Conservation (phyloP, 1,140 invertebrate genomes). For the Aleiodes sp. region DNA sequence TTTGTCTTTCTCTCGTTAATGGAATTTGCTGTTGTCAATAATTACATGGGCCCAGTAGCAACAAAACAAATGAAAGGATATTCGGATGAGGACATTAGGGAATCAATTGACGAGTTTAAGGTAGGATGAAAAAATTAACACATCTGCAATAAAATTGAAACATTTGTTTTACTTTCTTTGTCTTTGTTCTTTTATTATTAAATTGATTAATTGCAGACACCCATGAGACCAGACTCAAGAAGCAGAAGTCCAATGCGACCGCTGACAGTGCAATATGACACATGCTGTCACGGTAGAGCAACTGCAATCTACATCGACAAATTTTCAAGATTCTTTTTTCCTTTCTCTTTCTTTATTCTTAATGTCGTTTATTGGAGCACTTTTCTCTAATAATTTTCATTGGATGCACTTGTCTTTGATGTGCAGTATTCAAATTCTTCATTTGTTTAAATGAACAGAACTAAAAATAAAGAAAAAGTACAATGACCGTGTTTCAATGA, state of each 20-base stretch:
- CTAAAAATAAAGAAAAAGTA: background rate
- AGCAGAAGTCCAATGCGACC: constrained; percentile 59
- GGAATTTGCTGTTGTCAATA: constrained; percentile 92
- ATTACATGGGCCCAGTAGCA: constrained; percentile 88
- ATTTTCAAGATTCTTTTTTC: constrained; percentile 87
- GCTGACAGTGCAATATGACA: constrained; percentile 76
- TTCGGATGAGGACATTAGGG: constrained; percentile 83
- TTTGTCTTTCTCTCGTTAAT: constrained; percentile 93
- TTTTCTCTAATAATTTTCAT: constrained; percentile 71
- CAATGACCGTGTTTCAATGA: background rate
- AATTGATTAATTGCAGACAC: constrained; percentile 52
- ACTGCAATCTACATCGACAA: constrained; percentile 88
- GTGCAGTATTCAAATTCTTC: background rate
- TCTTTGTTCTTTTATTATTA: too few species aligned
- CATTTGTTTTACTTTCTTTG: too few species aligned
- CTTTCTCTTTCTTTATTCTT: constrained; percentile 86
- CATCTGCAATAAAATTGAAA: too few species aligned
- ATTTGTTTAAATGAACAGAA: background rate
- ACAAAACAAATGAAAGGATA: constrained; percentile 91
- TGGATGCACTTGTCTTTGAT: background rate
- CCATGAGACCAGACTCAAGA: constrained; percentile 63
- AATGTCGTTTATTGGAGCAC: constrained; percentile 91
- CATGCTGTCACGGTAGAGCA: constrained; percentile 84
- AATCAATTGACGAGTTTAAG: constrained; percentile 79
- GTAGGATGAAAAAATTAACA: constrained; percentile 58